Percentiles rank a stretch among this genome's conserved stretches.
Evolutionary conservation across 2,797 vertebrate species (phyloP).

Genomic region (Loriculus beryllinus): DNA sequence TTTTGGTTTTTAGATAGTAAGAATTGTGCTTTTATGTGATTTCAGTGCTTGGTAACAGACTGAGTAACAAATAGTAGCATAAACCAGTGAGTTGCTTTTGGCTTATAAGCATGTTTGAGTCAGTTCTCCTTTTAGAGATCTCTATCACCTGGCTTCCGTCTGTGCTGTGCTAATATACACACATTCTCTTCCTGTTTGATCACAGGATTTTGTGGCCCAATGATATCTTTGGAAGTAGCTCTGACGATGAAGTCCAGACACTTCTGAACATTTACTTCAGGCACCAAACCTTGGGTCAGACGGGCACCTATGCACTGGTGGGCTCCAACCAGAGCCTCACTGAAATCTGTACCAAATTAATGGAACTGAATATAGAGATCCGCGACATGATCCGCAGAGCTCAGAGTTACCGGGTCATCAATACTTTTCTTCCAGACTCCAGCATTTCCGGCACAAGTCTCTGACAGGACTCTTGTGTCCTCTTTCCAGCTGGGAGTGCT

Average conservation of each 20-base stretch:
- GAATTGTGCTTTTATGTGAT: background rate
- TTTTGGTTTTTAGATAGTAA: background rate
- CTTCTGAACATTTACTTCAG: conserved; percentile 97
- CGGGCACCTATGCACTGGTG: conserved; percentile 93
- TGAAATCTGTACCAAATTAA: conserved; percentile 92
- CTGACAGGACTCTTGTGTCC: conserved; percentile 87
- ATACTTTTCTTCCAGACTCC: conserved; percentile 94
- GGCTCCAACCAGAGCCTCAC: conserved; percentile 94
- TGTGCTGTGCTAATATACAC: background rate
- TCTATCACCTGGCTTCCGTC: background rate
- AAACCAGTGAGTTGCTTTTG: background rate
- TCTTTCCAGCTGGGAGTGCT: conserved; percentile 75
- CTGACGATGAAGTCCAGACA: conserved; percentile 96
- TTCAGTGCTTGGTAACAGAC: background rate
- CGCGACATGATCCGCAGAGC: conserved; percentile 96
- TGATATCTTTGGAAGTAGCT: conserved; percentile 92
- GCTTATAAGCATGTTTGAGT: rapidly evolving
- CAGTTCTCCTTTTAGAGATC: background rate
- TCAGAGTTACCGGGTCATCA: conserved; percentile 93
- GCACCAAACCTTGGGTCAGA: conserved; percentile 97
- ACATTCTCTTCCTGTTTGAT: conserved; percentile 7
- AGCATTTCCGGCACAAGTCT: conserved; percentile 92
- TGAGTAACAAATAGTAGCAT: background rate
- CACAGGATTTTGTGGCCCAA: conserved; percentile 92
- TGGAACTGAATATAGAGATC: conserved; percentile 97